These are phyloP conservation scores for Psittacara wagleri DNA, from an alignment of 2,113 vertebrate species.

Conservation along the genomic window DNA sequence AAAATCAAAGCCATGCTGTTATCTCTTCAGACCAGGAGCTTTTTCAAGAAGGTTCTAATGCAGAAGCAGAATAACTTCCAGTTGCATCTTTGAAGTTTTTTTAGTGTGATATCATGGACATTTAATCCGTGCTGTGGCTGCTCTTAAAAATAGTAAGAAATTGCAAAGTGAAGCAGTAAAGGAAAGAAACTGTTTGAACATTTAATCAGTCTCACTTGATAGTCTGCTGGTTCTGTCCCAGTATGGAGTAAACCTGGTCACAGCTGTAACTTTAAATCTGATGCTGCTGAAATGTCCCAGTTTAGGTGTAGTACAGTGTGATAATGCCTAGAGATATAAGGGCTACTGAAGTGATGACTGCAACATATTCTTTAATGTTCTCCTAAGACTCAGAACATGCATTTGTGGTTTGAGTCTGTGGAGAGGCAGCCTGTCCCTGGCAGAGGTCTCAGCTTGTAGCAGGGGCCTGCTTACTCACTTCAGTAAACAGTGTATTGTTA, in stretches of 20 bases:
- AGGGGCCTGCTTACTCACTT: background rate
- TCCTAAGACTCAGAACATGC: background rate
- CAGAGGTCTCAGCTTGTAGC: background rate
- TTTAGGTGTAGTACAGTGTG: background rate
- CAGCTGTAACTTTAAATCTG: background rate
- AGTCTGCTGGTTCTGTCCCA: background rate
- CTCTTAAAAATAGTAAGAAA: conserved; percentile 51
- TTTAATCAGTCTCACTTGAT: background rate
- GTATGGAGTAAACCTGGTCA: background rate
- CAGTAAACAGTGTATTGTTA: background rate
- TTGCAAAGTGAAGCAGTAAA: conserved; percentile 24
- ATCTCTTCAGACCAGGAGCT: conserved; percentile 72
- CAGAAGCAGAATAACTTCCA: conserved; percentile 67
- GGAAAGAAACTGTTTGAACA: background rate
- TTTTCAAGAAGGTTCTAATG: conserved; percentile 45
- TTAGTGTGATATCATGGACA: conserved; percentile 14
- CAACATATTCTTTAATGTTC: background rate
- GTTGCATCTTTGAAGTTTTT: conserved; percentile 74
- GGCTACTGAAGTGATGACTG: background rate
- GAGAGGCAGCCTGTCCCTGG: background rate
- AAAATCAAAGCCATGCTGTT: conserved; percentile 72
- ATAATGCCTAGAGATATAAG: background rate
- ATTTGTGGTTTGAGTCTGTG: background rate
- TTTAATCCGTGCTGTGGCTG: conserved; percentile 60
- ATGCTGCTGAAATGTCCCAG: background rate